Evolutionary conservation across 2,797 vertebrate genomes (phyloP), one percentile per base, ranked within the genome.

Genomic region (Rhadinocentrus ornatus): DNA sequence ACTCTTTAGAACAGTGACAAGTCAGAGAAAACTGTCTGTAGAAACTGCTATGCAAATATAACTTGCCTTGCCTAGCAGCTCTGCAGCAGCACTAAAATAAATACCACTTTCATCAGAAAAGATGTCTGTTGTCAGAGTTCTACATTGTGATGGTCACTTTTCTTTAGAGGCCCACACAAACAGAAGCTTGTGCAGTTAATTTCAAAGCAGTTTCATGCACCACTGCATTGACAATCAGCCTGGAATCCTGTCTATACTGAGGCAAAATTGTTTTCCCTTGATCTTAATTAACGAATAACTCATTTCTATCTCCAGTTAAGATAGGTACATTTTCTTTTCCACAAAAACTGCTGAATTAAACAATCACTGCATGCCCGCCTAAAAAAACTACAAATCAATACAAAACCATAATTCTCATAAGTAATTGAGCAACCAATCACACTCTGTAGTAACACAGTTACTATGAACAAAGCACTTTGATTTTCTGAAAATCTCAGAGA

Each of bases 331-430:
- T 48, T 22, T 48, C n/a, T 22, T 48, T 22, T 48, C 46, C 20
- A 35, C 11, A 60, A 18, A 24, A 26, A 7, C 11, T 39, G 7
- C 6, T 39, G 10, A 59, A 39, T 15, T 13, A 37, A 11, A 24
- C 3, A 3, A 1, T 27, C 16, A 39, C 12, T 52, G 22, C 13
- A 24, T 12, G 22, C 11, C n/a, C 22, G 6, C n/a, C n/a, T n/a
- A n/a, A n/a, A n/a, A n/a, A 48, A 66, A 77, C 60, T 77, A 69
- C 73, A 71, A 24, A 34, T 85, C 79, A 79, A 32, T 84, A 88
- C 41, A 83, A 83, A 76, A 75, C 73, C 83, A 70, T 72, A 65
- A 39, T 48, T 24, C 82, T 76, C 58, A 75, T 80, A 82, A 83
- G 56, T 37, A 54, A 59, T 46, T 0, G 39, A 62, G 31, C 11